Conservation (phyloP, 2,113 vertebrate species). For the Lethenteron camtschaticum region DNA sequence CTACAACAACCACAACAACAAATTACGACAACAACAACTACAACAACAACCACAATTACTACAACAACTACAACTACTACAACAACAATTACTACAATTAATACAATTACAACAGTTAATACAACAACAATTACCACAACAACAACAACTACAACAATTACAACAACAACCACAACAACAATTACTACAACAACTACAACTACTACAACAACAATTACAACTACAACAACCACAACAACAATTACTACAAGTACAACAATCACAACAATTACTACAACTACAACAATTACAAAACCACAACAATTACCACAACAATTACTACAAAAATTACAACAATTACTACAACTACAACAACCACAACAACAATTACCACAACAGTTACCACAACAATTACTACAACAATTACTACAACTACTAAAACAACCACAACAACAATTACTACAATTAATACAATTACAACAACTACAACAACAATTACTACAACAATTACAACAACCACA, state of each 20-base stretch:
- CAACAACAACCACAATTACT: neutral
- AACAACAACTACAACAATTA: neutral
- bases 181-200: neutral
- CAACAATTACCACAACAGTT: neutral
- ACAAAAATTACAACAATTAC: neutral
- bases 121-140: neutral
- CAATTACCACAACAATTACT: neutral
- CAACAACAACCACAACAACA: neutral
- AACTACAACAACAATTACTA: neutral
- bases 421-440: neutral
- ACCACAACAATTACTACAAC: neutral
- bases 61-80: neutral
- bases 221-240: too few species aligned
- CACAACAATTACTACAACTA: too few species aligned
- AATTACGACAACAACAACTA: neutral
- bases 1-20: neutral
- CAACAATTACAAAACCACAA: too few species aligned
- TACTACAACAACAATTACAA: neutral
- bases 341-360: neutral
- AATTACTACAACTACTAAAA: neutral
- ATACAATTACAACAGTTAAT: neutral
- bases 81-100: neutral
- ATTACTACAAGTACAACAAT: too few species aligned
- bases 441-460: neutral
- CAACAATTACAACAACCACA: neutral